Base-by-base conservation (phyloP, 2,888 invertebrate species). In the Eupsilia transversa region DNA sequence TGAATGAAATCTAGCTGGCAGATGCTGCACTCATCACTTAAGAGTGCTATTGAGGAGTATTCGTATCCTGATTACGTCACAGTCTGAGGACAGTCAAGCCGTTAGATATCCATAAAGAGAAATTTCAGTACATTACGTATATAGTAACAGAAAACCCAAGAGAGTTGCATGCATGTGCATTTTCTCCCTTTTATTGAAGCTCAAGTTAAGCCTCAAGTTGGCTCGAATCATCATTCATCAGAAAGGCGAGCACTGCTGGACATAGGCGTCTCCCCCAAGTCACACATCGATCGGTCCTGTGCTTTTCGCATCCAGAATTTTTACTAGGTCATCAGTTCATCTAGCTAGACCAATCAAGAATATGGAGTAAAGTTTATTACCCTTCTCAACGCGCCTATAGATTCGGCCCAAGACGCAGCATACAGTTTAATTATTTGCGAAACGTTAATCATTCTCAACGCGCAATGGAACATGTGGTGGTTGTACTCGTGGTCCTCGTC, bases 391-490 rank as follows among this genome's bases (percentile, higher is more conserved):
- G 94, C 96, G 35, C 92, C 91, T 38, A 95, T 93, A 61, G 96
- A 95, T 79, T 96, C 94, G 3, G 96, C 93, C 92, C 94, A 93
- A 76, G 96, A 96, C 1, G 93, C 93, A 27, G 92, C 89, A 72
- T 95, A 94, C 0, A 96, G 88, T 86, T 95, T 95, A 75, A 96
- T 94, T 60, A 96, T 94, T 88, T 97, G 97, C 35, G 94, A 85
- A 41, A 96, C 89, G 74, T 94, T 96, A 41, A 95, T 86, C 92
- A 96, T 92, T 83, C 94, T 90, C 7, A 94, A 72, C 2, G 92
- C 88, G 77, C 96, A 96, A 75, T 96, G 96, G 69, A 89, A 93
- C 74, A 94, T 83, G 80, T 96, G 96, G 9, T 75, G 61, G 70
- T 92, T 95, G 3, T 84, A 41, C 0, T 61, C 2, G 70, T 95